phyloP scores from a whole-genome alignment of 2,888 invertebrate species.

The Patella caerulea region DNA sequence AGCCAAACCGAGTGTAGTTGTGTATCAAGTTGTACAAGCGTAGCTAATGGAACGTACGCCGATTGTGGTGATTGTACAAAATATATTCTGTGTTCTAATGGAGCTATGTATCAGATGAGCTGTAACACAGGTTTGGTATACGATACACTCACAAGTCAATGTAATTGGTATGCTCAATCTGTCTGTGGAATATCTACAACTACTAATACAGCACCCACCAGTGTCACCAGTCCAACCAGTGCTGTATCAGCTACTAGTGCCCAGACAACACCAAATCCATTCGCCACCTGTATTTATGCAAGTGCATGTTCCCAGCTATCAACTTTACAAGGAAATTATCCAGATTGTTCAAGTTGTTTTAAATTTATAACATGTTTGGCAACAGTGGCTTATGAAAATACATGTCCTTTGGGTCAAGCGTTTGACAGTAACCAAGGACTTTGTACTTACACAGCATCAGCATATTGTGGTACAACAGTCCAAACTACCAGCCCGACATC shows the following conservation, averaged over 20 bases:
- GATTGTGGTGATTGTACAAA: constrained; percentile 3
- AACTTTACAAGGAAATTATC: background rate
- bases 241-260: background rate
- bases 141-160: background rate
- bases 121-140: background rate
- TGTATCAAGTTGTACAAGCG: background rate
- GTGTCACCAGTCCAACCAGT: background rate
- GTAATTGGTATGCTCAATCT: background rate
- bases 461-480: background rate
- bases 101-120: background rate
- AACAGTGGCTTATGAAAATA: background rate
- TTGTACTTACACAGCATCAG: background rate
- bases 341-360: background rate
- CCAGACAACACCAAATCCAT: background rate
- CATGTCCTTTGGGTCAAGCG: background rate
- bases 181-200: background rate
- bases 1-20: background rate
- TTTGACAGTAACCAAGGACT: background rate
- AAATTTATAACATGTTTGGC: background rate
- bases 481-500: no score
- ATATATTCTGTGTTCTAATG: background rate
- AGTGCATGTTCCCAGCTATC: background rate
- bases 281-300: background rate
- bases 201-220: background rate
- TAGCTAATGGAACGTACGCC: background rate